Evolutionary conservation across 2,113 vertebrate genomes (phyloP).

Genomic region (Piprites chloris): DNA sequence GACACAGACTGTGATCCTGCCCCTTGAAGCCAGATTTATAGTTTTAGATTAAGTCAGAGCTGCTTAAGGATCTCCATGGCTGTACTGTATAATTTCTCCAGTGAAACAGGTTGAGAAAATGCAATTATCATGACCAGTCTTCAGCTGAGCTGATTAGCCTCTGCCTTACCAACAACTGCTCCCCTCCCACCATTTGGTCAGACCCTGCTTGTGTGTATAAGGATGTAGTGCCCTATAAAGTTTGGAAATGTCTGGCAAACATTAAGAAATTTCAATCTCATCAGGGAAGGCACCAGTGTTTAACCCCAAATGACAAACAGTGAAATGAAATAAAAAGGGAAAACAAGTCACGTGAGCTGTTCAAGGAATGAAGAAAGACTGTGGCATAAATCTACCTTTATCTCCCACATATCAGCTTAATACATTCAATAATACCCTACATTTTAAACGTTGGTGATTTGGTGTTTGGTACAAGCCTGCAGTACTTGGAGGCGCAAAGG

Average conservation of each 20-base stretch:
- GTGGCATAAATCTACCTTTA: background rate
- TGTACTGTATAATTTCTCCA: background rate
- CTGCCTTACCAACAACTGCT: background rate
- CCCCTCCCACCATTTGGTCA: background rate
- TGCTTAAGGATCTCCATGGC: background rate
- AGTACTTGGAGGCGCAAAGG: background rate
- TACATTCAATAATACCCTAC: background rate
- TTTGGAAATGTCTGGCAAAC: background rate
- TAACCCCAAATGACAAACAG: background rate
- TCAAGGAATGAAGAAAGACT: background rate
- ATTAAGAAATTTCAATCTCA: background rate
- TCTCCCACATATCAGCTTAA: background rate
- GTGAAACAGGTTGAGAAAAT: background rate
- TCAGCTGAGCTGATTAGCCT: background rate
- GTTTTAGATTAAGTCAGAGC: background rate
- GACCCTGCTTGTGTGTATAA: background rate
- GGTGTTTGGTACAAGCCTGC: background rate
- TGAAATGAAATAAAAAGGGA: background rate
- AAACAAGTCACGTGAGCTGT: fast-evolving
- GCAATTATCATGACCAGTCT: background rate
- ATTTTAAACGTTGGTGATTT: background rate
- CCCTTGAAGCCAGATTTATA: background rate
- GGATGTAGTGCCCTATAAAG: background rate
- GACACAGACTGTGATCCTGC: background rate
- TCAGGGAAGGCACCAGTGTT: background rate